Conservation (phyloP, 92 coral and sea anemone genomes). For the Umimayanthus kanabou region DNA sequence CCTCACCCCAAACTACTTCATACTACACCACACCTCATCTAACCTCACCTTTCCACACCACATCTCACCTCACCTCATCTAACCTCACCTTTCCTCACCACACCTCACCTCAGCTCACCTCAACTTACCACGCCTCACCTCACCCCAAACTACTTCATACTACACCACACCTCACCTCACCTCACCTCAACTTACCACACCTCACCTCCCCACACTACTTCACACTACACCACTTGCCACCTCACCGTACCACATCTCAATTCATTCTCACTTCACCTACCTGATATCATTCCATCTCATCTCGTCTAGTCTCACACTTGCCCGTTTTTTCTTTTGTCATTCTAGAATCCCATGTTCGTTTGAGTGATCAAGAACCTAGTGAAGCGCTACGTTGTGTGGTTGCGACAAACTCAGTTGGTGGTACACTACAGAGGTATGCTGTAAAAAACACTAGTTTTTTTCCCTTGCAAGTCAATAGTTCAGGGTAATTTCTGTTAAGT, state of each 20-base stretch:
- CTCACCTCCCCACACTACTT: not conserved
- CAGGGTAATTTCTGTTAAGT: not conserved
- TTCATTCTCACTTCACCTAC: not conserved
- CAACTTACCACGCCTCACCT: not conserved
- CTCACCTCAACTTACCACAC: not conserved
- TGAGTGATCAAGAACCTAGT: not conserved
- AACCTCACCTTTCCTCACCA: not conserved
- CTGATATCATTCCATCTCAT: not conserved
- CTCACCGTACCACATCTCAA: not conserved
- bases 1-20: not conserved
- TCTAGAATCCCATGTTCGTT: not conserved
- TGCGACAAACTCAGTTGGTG: not conserved
- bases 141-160: not conserved
- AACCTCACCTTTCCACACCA: not conserved
- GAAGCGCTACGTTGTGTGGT: not conserved
- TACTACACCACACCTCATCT: not conserved
- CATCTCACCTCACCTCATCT: not conserved
- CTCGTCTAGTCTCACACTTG: not conserved
- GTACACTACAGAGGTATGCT: conserved; percentile 17
- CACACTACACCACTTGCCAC: not conserved
- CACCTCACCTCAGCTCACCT: not conserved
- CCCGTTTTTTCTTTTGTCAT: not conserved
- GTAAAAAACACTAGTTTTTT: no score
- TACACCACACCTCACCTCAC: not conserved
- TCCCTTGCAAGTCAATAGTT: not conserved